Conservation (phyloP, 2,113 vertebrate genomes). For the Chaenocephalus aceratus region DNA sequence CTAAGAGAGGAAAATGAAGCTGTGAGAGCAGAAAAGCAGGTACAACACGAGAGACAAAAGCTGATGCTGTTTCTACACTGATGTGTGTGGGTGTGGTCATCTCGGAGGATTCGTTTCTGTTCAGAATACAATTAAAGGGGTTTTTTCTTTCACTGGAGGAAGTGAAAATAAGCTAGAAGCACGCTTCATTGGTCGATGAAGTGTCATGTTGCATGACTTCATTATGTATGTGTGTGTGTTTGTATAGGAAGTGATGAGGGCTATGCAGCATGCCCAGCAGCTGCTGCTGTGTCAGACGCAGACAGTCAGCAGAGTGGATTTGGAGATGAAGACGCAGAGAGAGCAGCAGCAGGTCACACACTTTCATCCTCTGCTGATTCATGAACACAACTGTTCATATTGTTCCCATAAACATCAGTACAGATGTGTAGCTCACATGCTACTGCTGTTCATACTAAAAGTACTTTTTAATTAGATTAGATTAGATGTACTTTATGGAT, state of each 20-base stretch:
- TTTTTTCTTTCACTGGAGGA: not conserved
- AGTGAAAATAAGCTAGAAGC: not conserved
- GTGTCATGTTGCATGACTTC: no score
- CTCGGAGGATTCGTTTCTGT: not conserved
- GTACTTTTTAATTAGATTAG: not conserved
- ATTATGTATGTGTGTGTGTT: constrained; percentile 18
- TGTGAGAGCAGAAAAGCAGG: constrained; percentile 90
- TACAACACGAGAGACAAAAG: constrained; percentile 59
- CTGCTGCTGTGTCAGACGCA: constrained; percentile 88
- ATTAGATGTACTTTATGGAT: no score
- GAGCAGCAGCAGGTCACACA: constrained; percentile 87
- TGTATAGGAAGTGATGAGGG: constrained; percentile 87
- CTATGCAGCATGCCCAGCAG: constrained; percentile 87
- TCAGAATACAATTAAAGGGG: not conserved
- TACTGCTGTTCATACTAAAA: not conserved
- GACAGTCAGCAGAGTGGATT: constrained; percentile 81
- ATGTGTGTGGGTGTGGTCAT: not conserved
- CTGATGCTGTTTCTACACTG: not conserved
- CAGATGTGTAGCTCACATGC: not conserved
- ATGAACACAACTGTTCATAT: not conserved
- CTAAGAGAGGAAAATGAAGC: constrained; percentile 83
- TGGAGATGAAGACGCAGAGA: constrained; percentile 85
- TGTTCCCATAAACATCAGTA: not conserved
- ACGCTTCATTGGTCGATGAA: no score
- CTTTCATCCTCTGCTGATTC: not conserved